These are phyloP conservation scores for Tribolium madens DNA, from an alignment of 1,140 invertebrate species.

Conservation along the genomic window DNA sequence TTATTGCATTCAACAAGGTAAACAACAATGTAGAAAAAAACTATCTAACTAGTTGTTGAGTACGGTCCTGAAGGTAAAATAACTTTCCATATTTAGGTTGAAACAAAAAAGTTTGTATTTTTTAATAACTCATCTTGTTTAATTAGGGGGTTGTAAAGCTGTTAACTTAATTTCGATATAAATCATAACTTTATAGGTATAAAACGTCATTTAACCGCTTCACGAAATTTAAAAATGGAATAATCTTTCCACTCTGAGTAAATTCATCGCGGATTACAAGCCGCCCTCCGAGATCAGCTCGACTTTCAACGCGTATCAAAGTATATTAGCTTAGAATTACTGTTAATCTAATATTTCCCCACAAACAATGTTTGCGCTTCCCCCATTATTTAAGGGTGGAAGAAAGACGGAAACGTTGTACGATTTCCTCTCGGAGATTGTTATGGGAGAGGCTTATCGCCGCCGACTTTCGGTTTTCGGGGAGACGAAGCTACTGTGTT, in stretches of 20 bases:
- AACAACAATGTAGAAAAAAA: too few species aligned
- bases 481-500: conserved; percentile 38
- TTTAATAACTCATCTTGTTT: too few species aligned
- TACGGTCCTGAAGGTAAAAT: too few species aligned
- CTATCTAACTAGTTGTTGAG: too few species aligned
- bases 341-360: conserved; percentile 59
- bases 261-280: conserved; percentile 23
- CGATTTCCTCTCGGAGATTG: conserved; percentile 32
- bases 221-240: too few species aligned
- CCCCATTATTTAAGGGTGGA: conserved; percentile 24
- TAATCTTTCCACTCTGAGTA: neutral
- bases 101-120: too few species aligned
- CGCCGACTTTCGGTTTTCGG: conserved; percentile 20
- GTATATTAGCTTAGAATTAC: conserved; percentile 61
- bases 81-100: too few species aligned
- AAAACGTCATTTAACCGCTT: too few species aligned
- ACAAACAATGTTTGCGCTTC: conserved; percentile 44
- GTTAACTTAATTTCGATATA: too few species aligned
- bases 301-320: conserved; percentile 52
- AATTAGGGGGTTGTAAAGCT: too few species aligned
- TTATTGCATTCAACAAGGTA: too few species aligned
- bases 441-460: conserved; percentile 36
- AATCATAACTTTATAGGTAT: too few species aligned
- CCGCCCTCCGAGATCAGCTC: conserved; percentile 1
- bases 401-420: conserved; percentile 20